Percentiles rank a stretch among this genome's conserved stretches.
phyloP scores from a whole-genome alignment of 2,888 invertebrate species.

The Cheilosia impressa region DNA sequence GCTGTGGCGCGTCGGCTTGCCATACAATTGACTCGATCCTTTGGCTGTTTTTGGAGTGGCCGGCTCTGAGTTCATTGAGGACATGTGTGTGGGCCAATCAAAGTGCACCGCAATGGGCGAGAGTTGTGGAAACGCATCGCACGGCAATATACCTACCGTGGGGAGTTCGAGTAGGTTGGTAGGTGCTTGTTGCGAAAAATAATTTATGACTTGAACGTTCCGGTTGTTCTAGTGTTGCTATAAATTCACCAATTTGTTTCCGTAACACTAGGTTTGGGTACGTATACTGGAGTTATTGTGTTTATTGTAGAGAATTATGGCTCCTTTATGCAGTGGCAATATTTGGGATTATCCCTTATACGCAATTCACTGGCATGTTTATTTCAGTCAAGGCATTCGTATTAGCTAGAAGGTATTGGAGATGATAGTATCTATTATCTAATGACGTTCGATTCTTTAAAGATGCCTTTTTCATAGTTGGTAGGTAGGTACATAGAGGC shows the following conservation, averaged over 20 bases:
- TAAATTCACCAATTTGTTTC: conserved; percentile 75
- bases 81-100: conserved; percentile 74
- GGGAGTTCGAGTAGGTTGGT: conserved; percentile 43
- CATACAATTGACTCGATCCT: conserved; percentile 52
- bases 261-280: conserved; percentile 69
- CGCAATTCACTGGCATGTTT: conserved; percentile 31
- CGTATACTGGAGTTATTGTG: conserved; percentile 53
- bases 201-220: conserved; percentile 69
- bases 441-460: too few species aligned
- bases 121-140: conserved; percentile 43
- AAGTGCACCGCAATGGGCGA: conserved; percentile 66
- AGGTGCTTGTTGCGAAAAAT: conserved; percentile 57
- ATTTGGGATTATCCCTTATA: conserved; percentile 15
- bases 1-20: conserved; percentile 43
- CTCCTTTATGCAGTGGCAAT: conserved; percentile 29
- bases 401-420: not conserved
- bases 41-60: conserved; percentile 48
- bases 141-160: not conserved
- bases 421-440: not conserved
- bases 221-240: conserved; percentile 68
- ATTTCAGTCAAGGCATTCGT: not conserved
- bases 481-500: too few species aligned
- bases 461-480: too few species aligned
- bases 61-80: conserved; percentile 37
- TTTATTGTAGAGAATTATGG: conserved; percentile 44